Evolutionary conservation across 2,888 invertebrate species (phyloP), one percentile per base, ranked within the genome.

Genomic region (Rotaria sp.): DNA sequence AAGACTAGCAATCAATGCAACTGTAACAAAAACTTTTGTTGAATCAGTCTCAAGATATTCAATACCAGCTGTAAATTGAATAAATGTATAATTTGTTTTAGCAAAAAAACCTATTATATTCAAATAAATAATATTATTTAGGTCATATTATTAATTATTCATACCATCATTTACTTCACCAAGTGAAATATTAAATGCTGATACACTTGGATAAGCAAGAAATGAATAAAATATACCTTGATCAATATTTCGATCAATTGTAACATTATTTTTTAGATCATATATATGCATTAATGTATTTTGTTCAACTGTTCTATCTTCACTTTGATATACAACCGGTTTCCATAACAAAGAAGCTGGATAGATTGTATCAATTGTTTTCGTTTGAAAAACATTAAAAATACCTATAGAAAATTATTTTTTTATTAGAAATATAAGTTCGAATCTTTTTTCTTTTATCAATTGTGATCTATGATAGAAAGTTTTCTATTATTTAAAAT

Each of bases 61-160:
- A 45, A 80, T n/a, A 45, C 80, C 80, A 45, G 80, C 80, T 24
- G 80, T 45, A 45, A 80, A 45, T 80, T 80, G 80, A 45, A 80
- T 45, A 15, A 80, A 80, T 45, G 80, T 80, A 45, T 80, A 80
- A 13, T 80, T 80, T 45, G 80, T 80, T 45, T 80, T 80, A 45
- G 41, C n/a, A 45, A 80, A 80, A n/a, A 80, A 80, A n/a, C 67
- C 67, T 67, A 67, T 26, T 1, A 55, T 55, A 55, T 26, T 55
- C 7, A 35, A 35, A 59, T 13, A 59, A 30, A 30, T 30, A 30
- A 30, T 30, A 3, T 15, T 48, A 11, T 7, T 48, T 11, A 11
- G 10, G 3, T 48, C 4, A 48, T 48, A 48, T 11, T 11, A 15
- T 48, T 11, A 48, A 24, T 52, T 52, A 24, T 52, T 52, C 52